Conservation (phyloP, 2,888 invertebrate species). For the Ischnus inquisitorius region DNA sequence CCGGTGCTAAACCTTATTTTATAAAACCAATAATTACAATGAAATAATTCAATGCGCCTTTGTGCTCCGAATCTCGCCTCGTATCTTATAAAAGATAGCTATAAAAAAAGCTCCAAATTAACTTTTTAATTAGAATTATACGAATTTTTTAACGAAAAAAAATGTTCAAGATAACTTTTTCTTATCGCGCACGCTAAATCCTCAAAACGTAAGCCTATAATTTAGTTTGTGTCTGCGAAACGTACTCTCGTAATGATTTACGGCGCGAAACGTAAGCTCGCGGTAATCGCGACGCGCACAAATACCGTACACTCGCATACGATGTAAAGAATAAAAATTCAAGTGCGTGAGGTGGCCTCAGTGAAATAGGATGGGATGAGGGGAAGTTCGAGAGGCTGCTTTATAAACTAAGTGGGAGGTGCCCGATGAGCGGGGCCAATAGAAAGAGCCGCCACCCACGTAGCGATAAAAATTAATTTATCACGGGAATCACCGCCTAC, state of each 20-base stretch:
- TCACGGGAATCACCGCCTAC: conserved; percentile 81
- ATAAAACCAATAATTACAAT: too few species aligned
- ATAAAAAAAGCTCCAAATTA: too few species aligned
- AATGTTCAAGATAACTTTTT: too few species aligned
- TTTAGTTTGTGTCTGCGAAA: conserved; percentile 67
- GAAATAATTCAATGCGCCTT: too few species aligned
- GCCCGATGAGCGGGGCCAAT: conserved; percentile 79
- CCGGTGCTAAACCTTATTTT: too few species aligned
- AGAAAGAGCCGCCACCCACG: conserved; percentile 81
- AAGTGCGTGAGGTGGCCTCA: conserved; percentile 60
- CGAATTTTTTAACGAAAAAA: too few species aligned
- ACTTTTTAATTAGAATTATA: too few species aligned
- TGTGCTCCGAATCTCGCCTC: too few species aligned
- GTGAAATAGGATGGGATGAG: conserved; percentile 62
- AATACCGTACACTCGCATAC: neutral
- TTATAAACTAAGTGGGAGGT: conserved; percentile 79
- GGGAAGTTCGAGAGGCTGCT: conserved; percentile 64
- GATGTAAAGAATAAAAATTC: conserved; percentile 56
- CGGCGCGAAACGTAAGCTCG: conserved; percentile 63
- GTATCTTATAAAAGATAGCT: too few species aligned
- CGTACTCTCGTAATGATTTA: conserved; percentile 69
- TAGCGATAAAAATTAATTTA: conserved; percentile 82
- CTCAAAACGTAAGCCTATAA: conserved; percentile 44
- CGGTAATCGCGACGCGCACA: conserved; percentile 61
- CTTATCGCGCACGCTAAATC: too few species aligned